Percentiles rank a stretch among this genome's conserved stretches.
Conservation (phyloP, 2,888 invertebrate species). For the Ectropis crepuscularia region DNA sequence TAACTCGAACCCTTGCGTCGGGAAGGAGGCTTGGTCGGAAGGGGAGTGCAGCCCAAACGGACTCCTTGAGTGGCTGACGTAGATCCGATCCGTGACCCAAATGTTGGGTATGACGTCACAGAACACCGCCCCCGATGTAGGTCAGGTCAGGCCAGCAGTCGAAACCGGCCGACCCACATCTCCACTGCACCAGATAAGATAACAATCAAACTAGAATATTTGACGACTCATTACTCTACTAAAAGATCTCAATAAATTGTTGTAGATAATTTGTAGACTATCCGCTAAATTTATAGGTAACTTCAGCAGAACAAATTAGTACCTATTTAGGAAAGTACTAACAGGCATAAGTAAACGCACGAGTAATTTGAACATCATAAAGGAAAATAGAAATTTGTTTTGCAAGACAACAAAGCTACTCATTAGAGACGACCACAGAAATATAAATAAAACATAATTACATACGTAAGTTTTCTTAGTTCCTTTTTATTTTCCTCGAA, state of each 20-base stretch:
- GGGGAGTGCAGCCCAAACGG: conserved; percentile 9
- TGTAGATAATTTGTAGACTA: too few relatives aligned
- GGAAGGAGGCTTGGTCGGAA: conserved; percentile 5
- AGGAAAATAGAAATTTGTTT: too few relatives aligned
- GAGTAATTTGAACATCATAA: too few relatives aligned
- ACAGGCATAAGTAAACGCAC: too few relatives aligned
- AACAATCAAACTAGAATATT: conserved; percentile 25
- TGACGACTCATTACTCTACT: conserved; percentile 14
- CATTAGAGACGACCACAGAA: too few relatives aligned
- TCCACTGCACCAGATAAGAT: conserved; percentile 50
- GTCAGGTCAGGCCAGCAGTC: conserved; percentile 54
- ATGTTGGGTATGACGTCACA: conserved; percentile 78
- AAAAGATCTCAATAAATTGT: background rate
- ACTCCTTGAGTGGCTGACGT: conserved; percentile 45
- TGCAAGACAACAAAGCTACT: too few relatives aligned
- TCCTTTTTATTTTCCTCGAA: too few relatives aligned
- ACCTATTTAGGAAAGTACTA: too few relatives aligned
- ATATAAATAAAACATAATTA: too few relatives aligned
- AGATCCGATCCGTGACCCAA: conserved; percentile 68
- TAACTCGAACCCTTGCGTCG: background rate
- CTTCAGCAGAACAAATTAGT: background rate
- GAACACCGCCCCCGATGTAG: conserved; percentile 70
- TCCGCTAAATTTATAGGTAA: background rate
- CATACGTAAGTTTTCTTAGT: too few relatives aligned
- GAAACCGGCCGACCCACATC: conserved; percentile 47